These are phyloP conservation scores for Ceratosolen solmsi DNA, from an alignment of 1,140 invertebrate species.

Conservation along the genomic window DNA sequence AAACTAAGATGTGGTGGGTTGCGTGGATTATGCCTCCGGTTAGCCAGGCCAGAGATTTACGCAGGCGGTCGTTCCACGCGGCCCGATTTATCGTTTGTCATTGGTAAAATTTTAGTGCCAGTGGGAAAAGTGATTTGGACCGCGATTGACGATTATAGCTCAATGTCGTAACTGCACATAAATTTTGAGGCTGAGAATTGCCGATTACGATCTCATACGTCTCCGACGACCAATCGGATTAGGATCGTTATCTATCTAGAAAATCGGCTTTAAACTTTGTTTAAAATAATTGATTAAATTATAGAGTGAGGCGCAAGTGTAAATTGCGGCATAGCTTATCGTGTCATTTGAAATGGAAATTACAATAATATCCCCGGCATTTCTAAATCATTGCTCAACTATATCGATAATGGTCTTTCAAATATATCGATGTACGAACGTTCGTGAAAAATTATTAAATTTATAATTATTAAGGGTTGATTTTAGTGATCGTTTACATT, in stretches of 20 bases:
- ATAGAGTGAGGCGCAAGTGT: not conserved
- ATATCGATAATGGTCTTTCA: too few relatives aligned
- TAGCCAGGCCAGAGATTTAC: not conserved
- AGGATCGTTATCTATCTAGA: not conserved
- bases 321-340: not conserved
- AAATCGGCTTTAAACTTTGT: not conserved
- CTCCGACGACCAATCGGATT: not conserved
- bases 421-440: too few relatives aligned
- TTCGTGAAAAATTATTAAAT: too few relatives aligned
- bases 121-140: not conserved
- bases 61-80: not conserved
- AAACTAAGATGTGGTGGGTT: too few relatives aligned
- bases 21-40: too few relatives aligned
- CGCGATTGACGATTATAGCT: not conserved
- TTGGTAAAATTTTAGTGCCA: not conserved
- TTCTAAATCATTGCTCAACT: too few relatives aligned
- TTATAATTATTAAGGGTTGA: too few relatives aligned
- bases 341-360: too few relatives aligned
- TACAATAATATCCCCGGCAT: too few relatives aligned
- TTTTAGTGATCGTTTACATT: too few relatives aligned
- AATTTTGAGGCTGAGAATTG: not conserved
- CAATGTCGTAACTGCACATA: not conserved
- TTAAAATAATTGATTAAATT: not conserved
- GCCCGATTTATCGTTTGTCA: constrained; percentile 4
- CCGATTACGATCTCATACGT: not conserved